Conservation (phyloP, 2,797 vertebrate species). For the Acropternis orthonyx region DNA sequence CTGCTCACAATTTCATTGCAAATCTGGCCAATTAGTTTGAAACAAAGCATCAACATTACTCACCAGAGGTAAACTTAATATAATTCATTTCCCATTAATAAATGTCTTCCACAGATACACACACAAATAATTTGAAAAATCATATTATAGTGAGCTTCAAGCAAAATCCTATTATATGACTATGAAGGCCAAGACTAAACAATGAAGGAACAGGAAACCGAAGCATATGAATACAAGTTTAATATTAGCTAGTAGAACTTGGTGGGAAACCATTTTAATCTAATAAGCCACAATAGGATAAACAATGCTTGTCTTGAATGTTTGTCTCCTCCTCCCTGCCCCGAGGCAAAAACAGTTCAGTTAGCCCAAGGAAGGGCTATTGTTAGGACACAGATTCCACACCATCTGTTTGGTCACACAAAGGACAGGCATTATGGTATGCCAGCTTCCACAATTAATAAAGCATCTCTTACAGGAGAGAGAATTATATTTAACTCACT, state of each 20-base stretch:
- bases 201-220: not conserved
- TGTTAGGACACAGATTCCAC: not conserved
- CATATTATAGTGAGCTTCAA: not conserved
- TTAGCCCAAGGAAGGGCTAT: not conserved
- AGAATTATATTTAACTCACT: not conserved
- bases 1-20: not conserved
- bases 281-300: not conserved
- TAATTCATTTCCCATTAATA: not conserved
- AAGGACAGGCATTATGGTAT: not conserved
- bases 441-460: not conserved
- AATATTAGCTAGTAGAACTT: not conserved
- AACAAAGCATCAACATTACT: not conserved
- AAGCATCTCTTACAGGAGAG: not conserved
- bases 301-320: not conserved
- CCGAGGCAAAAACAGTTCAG: not conserved
- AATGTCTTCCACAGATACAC: not conserved
- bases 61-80: not conserved
- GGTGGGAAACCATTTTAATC: not conserved
- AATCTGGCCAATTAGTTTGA: not conserved
- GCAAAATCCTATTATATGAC: not conserved
- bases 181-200: not conserved
- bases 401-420: not conserved
- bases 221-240: not conserved
- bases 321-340: not conserved
- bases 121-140: not conserved